Conservation (phyloP, 2,113 vertebrate species). For the Percina caprodes region DNA sequence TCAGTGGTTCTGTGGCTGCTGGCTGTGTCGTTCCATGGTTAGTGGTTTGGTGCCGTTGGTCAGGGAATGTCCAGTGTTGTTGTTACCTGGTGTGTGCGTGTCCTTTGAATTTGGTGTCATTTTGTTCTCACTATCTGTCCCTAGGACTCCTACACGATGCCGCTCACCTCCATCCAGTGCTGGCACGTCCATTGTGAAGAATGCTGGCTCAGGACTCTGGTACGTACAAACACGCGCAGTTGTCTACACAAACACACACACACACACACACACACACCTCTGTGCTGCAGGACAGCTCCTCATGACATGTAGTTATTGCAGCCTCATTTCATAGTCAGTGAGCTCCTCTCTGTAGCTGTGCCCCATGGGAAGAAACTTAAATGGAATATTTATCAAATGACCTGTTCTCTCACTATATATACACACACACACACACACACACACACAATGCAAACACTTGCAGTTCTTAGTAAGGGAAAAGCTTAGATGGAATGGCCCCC, state of each 20-base stretch:
- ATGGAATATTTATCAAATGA: conserved; percentile 71
- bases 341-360: conserved; percentile 53
- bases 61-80: conserved; percentile 50
- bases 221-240: conserved; percentile 76
- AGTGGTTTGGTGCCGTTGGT: conserved; percentile 62
- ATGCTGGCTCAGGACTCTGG: conserved; percentile 99
- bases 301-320: conserved; percentile 58
- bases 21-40: conserved; percentile 71
- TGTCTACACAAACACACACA: conserved; percentile 14
- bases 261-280: not conserved
- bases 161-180: conserved; percentile 98
- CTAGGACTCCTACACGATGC: conserved; percentile 98
- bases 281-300: conserved; percentile 41
- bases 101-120: not conserved
- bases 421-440: conserved; percentile 30
- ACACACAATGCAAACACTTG: conserved; percentile 49
- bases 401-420: conserved; percentile 45
- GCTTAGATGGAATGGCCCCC: conserved; percentile 69
- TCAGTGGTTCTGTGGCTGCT: conserved; percentile 73
- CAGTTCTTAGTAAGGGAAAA: conserved; percentile 41
- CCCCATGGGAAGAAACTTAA: conserved; percentile 64
- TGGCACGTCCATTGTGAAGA: conserved; percentile 99
- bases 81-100: conserved; percentile 5
- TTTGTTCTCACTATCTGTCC: conserved; percentile 10
- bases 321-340: conserved; percentile 68